These are phyloP conservation scores for Apteryx owenii DNA, from an alignment of 2,113 vertebrate genomes.

Conservation along the genomic window DNA sequence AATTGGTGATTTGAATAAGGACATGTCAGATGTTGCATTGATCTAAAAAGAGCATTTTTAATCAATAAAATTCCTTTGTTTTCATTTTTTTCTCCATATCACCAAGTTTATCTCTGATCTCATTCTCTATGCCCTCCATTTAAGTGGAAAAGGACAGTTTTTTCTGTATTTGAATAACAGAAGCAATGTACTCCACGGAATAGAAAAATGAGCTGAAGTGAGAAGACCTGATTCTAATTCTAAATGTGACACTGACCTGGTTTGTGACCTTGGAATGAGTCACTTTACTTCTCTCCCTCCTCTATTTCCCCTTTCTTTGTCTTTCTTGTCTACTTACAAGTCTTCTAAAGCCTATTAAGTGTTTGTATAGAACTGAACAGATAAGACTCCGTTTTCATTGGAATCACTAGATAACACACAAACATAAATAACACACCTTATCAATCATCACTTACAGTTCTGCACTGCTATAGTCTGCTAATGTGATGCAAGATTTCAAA, in stretches of 20 bases:
- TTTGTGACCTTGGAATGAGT: not conserved
- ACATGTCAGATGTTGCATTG: not conserved
- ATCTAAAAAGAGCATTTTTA: not conserved
- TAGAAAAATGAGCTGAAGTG: not conserved
- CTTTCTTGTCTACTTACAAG: not conserved
- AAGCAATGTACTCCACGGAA: not conserved
- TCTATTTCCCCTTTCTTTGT: not conserved
- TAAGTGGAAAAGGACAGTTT: not conserved
- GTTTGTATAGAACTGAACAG: not conserved
- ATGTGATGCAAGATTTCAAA: not conserved
- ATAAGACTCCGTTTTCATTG: not conserved
- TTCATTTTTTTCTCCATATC: not conserved
- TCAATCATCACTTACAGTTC: not conserved
- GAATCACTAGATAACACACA: not conserved
- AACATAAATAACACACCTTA: not conserved
- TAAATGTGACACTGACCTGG: not conserved
- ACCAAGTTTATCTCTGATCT: not conserved
- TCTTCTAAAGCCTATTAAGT: not conserved
- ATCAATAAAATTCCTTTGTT: not conserved
- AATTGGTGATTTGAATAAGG: not conserved
- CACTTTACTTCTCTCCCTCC: not conserved
- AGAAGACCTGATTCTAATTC: conserved; percentile 1
- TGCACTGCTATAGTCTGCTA: not conserved
- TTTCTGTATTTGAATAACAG: not conserved
- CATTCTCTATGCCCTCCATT: not conserved